These are phyloP conservation scores for Lapara coniferarum DNA, from an alignment of 2,888 invertebrate species.

Conservation along the genomic window DNA sequence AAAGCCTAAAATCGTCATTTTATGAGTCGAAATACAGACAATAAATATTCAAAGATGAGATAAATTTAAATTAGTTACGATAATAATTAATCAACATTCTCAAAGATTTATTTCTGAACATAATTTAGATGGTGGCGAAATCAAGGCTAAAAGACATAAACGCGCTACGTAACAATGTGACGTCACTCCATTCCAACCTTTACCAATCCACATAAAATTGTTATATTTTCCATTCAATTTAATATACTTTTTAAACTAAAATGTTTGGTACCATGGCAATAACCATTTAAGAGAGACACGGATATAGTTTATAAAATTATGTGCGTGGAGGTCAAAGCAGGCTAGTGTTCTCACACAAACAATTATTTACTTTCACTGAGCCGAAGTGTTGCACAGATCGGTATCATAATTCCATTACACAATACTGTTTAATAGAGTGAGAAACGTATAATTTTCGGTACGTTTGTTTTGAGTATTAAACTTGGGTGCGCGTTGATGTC, in stretches of 20 bases:
- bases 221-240: slow-evolving; percentile 18
- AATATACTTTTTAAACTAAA: neutral
- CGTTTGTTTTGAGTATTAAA: slow-evolving; percentile 2
- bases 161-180: slow-evolving; percentile 11
- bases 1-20: neutral
- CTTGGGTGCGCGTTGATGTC: slow-evolving; percentile 28
- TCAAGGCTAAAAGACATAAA: slow-evolving; percentile 20
- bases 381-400: slow-evolving; percentile 22
- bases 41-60: slow-evolving; percentile 1
- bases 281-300: neutral
- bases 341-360: slow-evolving; percentile 23
- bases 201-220: slow-evolving; percentile 1
- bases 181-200: slow-evolving; percentile 14
- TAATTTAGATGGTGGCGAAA: slow-evolving; percentile 19
- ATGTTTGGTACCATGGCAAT: neutral
- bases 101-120: slow-evolving; percentile 2
- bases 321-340: slow-evolving; percentile 2
- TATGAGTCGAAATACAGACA: neutral
- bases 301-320: neutral
- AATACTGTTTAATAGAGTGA: slow-evolving; percentile 20
- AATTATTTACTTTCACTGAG: slow-evolving; percentile 29
- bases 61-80: neutral
- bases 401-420: slow-evolving; percentile 24
- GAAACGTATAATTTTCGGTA: slow-evolving; percentile 17
- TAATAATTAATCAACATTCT: slow-evolving; percentile 5